Base-by-base conservation (phyloP, 1,140 invertebrate species). In the Parasteatoda tepidariorum region DNA sequence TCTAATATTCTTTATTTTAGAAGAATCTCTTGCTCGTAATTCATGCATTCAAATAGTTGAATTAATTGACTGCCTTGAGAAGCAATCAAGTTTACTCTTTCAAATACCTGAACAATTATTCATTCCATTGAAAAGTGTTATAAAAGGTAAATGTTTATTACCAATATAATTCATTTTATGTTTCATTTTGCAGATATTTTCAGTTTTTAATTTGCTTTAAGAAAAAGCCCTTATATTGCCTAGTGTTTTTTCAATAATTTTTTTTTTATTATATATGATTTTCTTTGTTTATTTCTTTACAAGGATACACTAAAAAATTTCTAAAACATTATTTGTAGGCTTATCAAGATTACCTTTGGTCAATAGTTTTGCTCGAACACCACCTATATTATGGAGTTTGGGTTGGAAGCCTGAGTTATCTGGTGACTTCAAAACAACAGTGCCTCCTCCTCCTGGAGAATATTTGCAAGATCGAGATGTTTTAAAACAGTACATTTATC, bases 401-500 rank as follows among this genome's bases (percentile, higher is more conserved):
- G 92, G 91, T 2, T 93, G 92, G 91, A 86, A 89, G 4, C 89
- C 90, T 2, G 87, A 89, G 3, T 88, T 91, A 4, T 86, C 86
- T n/a, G 90, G 91, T 54, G 86, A 89, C 11, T 91, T 90, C 62
- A 89, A 91, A 86, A 92, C 92, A 83, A 86, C 90, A 85, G 90
- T 94, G 86, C 91, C 93, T 85, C 89, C 92, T 2, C 86, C 93
- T 54, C 91, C 92, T 5, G 89, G 91, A 2, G 92, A 93, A 73
- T 89, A 91, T 67, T 89, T 96, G n/a, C 93, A 93, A 86, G 95
- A 96, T 87, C 91, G 93, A 86, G 94, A 96, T 86, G 91, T 96
- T 1, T 88, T 97, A 2, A 89, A 88, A 84, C 90, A 92, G 73
- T 91, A 91, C 87, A 89, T 91, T 4, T 89, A 88, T 84, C 87